Conservation (phyloP, 2,888 invertebrate genomes). For the Ornithoptera priamus region DNA sequence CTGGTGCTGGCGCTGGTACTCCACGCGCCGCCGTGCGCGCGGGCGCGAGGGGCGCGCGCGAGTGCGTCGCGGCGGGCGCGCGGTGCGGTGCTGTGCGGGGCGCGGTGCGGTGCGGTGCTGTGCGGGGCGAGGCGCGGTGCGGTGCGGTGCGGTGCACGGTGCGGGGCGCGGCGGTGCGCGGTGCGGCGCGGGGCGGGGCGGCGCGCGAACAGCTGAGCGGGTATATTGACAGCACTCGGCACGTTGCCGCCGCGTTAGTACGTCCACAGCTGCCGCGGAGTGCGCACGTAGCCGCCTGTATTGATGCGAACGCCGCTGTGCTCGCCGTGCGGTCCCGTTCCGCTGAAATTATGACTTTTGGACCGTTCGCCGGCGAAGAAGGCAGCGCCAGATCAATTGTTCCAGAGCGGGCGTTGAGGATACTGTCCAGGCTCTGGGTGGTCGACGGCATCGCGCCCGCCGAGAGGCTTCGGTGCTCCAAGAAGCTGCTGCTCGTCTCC, state of each 20-base stretch:
- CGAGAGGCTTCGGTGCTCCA: constrained; percentile 70
- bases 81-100: no score
- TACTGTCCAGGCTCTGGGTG: constrained; percentile 77
- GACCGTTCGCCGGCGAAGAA: constrained; percentile 71
- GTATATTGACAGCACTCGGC: constrained; percentile 80
- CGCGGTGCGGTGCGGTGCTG: no score
- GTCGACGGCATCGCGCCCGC: constrained; percentile 63
- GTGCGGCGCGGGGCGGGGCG: constrained; percentile 56
- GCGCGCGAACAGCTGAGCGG: constrained; percentile 80
- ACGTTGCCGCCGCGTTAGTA: constrained; percentile 79
- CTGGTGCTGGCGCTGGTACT: no score
- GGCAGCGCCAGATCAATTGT: constrained; percentile 70
- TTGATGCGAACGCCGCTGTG: constrained; percentile 72
- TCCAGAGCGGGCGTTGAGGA: constrained; percentile 74
- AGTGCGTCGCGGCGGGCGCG: no score
- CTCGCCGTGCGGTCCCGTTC: constrained; percentile 70
- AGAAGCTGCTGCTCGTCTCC: constrained; percentile 56
- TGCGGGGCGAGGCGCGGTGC: constrained; percentile 6
- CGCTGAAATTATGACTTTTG: constrained; percentile 79
- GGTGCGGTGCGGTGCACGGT: constrained; percentile 43
- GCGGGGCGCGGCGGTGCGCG: constrained; percentile 48
- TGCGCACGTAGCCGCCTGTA: constrained; percentile 67
- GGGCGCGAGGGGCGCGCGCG: no score
- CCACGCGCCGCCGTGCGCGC: no score
- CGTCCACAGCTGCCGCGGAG: constrained; percentile 74